Evolutionary conservation across 2,888 invertebrate species (phyloP), one percentile per base, ranked within the genome.

Genomic region (Euplagia quadripunctaria): DNA sequence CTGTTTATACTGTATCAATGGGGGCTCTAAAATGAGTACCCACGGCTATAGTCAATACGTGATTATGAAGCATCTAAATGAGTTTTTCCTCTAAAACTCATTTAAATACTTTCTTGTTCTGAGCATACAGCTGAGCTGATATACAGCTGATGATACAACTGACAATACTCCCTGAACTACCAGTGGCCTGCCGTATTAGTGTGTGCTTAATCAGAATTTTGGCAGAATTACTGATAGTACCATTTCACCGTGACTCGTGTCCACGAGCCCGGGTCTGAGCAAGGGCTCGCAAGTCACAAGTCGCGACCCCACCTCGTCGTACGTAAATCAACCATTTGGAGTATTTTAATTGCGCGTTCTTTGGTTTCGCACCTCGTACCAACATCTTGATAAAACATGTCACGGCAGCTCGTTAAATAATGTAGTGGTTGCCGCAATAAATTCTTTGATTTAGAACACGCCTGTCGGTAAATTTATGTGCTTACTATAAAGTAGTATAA

Each of bases 341-440:
- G 86, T 85, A 88, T 89, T 90, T 89, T 89, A 89, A 89, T 90
- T 88, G 87, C 87, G 79, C 77, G 83, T 84, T 85, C 84, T 90
- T 86, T 81, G 86, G 83, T 87, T 91, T 90, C 89, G 87, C 90
- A 90, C 91, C 88, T 90, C 82, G 80, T 72, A 77, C 77, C 81
- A 73, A 81, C 82, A 88, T 87, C 89, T 86, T 86, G 90, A 88
- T 90, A 91, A 85, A 84, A 84, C 85, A 79, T 86, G 88, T 85
- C 87, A 85, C 84, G 81, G 72, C 76, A 80, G 76, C 82, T 85
- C 80, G 86, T 91, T 90, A 91, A 89, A 88, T 90, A 89, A 88
- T 86, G 82, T 86, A 78, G 82, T 86, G 81, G 85, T 86, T 79
- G 79, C 77, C 64, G 78, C 85, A 78, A 85, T 91, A 91, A 90